These are phyloP conservation scores for Centropyge bicolor DNA, from an alignment of 2,797 vertebrate genomes.

Conservation along the genomic window DNA sequence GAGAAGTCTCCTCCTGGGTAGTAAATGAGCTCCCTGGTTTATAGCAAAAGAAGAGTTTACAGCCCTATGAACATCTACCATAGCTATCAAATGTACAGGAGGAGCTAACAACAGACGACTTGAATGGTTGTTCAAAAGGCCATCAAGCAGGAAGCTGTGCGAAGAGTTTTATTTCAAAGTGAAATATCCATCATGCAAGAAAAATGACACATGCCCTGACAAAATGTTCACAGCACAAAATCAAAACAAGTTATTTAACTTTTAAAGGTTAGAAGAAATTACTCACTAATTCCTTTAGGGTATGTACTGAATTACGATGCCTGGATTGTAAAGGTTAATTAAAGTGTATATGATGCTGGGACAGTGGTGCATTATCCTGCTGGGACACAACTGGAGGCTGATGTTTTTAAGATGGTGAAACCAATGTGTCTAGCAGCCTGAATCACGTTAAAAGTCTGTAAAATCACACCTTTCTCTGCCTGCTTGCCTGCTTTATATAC, in stretches of 20 bases:
- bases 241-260: constrained; percentile 34
- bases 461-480: constrained; percentile 51
- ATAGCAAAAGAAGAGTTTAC: constrained; percentile 47
- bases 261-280: constrained; percentile 21
- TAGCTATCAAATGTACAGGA: constrained; percentile 46
- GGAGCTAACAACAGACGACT: constrained; percentile 34
- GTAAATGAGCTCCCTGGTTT: constrained; percentile 57
- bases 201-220: constrained; percentile 34
- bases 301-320: constrained; percentile 27
- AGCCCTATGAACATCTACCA: constrained; percentile 46
- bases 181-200: constrained; percentile 39
- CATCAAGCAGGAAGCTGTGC: constrained; percentile 6
- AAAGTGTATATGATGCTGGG: constrained; percentile 48
- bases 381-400: constrained; percentile 41
- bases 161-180: constrained; percentile 33
- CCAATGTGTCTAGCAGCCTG: constrained; percentile 28
- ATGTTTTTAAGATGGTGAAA: constrained; percentile 45
- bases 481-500: constrained; percentile 38
- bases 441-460: constrained; percentile 46
- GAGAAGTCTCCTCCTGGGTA: constrained; percentile 40
- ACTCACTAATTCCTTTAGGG: constrained; percentile 12
- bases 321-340: constrained; percentile 36
- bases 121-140: constrained; percentile 14
- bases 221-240: constrained; percentile 23
- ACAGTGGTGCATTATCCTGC: constrained; percentile 45